Conservation (phyloP, 2,888 invertebrate genomes). For the Trichacis sp. region DNA sequence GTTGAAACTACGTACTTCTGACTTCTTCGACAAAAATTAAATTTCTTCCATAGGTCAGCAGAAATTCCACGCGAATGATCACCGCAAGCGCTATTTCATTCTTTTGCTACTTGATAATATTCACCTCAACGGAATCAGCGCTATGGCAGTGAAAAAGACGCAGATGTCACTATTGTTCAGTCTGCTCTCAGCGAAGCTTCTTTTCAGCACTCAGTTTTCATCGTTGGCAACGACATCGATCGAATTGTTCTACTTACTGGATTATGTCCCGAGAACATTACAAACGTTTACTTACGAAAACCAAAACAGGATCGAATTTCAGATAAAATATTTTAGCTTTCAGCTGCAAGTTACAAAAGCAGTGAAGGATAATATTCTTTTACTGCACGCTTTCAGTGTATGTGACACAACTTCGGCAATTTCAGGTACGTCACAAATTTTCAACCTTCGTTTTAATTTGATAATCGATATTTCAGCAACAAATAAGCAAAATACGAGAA, state of each 20-base stretch:
- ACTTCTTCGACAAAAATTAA: conserved; percentile 47
- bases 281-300: conserved; percentile 1
- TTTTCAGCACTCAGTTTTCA: background rate
- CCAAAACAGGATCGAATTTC: background rate
- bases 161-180: conserved; percentile 61
- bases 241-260: background rate
- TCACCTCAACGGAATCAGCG: conserved; percentile 57
- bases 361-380: conserved; percentile 2
- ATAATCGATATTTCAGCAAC: too few relatives aligned
- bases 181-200: background rate
- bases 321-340: background rate
- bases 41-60: conserved; percentile 55
- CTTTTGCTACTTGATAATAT: conserved; percentile 59
- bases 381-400: conserved; percentile 3
- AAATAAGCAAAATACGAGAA: too few relatives aligned
- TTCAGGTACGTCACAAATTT: background rate
- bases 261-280: background rate
- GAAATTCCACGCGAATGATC: conserved; percentile 29
- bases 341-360: background rate
- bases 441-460: too few relatives aligned
- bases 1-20: conserved; percentile 57
- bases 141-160: conserved; percentile 62
- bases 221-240: conserved; percentile 6
- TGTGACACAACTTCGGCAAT: background rate
- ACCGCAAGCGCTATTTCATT: conserved; percentile 49